Evolutionary conservation across 2,113 vertebrate species (phyloP).

Genomic region (Glaucidium brasilianum): DNA sequence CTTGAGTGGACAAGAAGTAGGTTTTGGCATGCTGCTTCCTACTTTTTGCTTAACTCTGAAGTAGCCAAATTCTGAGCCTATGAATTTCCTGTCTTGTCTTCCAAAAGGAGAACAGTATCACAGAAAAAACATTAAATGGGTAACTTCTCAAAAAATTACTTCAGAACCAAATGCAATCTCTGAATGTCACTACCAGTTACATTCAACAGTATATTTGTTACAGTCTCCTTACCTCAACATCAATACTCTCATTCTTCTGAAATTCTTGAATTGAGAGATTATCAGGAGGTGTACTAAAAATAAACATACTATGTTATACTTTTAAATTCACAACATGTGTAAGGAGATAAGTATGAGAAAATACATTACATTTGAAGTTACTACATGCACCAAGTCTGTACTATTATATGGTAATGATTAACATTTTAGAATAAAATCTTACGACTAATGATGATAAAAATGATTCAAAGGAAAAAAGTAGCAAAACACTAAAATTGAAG

Average conservation of each 20-base stretch:
- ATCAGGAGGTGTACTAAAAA: constrained; percentile 90
- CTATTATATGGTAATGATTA: not conserved
- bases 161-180: not conserved
- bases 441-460: not conserved
- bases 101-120: not conserved
- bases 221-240: constrained; percentile 88
- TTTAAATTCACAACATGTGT: constrained; percentile 10
- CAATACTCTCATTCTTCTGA: constrained; percentile 96
- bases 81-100: not conserved
- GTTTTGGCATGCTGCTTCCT: not conserved
- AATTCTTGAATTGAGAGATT: constrained; percentile 99
- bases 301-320: not conserved
- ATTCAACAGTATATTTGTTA: not conserved
- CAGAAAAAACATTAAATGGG: not conserved
- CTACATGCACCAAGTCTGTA: not conserved
- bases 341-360: not conserved
- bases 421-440: not conserved
- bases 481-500: not conserved
- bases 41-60: not conserved
- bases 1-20: not conserved
- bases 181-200: not conserved
- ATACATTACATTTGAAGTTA: not conserved
- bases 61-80: not conserved
- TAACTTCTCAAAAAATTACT: not conserved
- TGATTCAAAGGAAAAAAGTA: not conserved